Base-by-base conservation (phyloP, 2,888 invertebrate genomes). In the Pocota personata region DNA sequence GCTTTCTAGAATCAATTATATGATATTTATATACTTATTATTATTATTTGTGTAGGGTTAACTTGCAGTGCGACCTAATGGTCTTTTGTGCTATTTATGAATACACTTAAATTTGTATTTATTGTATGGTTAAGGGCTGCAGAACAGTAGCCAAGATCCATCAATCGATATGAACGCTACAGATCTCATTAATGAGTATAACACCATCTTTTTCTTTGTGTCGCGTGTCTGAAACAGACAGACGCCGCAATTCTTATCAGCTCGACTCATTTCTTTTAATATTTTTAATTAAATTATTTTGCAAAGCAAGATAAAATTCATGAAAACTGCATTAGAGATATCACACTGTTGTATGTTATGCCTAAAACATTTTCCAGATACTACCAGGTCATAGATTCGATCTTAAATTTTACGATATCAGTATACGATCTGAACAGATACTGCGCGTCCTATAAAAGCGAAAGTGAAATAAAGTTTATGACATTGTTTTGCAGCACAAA, bases 341-440 rank as follows among this genome's bases (percentile, higher is more conserved):
- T 1, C 7, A 24, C 19, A 37, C n/a, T 10, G 21, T 10, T n/a
- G 30, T 14, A 30, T 58, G 57, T 37, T 6, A 21, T 37, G 6
- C 57, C 24, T 52, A 62, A 71, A 71, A 46, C 69, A 16, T 35
- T 69, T 78, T 62, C 16, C 46, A 62, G 46, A 27, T 62, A 78
- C 64, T 5, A 55, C 2, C 16, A 7, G 40, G 3, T 12, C 19
- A 30, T 0, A 40, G 58, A 67, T 67, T 50, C 14, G 40, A 67
- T 75, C 75, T 75, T 12, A 48, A 57, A 7, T 57, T 1, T 21
- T 30, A 4, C n/a, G 66, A 58, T 57, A 57, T 19, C 35, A 40
- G 6, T 16, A 3, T 52, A 14, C 48, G 35, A 66, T 50, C 37
- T 43, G n/a, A 19, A n/a, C 24, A 21, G 4, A 4, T 16, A 14